Evolutionary conservation across 1,140 invertebrate species (phyloP), one percentile per base, ranked within the genome.

Genomic region (Pogonus chalceus): DNA sequence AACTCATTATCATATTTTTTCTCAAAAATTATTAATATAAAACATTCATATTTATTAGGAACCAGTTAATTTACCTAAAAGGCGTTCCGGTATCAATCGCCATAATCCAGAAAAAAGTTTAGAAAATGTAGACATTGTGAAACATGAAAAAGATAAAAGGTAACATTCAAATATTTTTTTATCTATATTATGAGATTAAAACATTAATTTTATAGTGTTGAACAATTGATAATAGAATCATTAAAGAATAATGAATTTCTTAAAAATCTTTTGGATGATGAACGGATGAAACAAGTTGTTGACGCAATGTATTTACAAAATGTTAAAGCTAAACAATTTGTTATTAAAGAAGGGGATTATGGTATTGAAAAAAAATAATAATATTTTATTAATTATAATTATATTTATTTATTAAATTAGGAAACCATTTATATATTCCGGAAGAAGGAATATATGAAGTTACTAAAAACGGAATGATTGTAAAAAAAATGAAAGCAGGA

Each of bases 211-310:
- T 81, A 80, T 60, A 72, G 76, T 23, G 85, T 31, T 31, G 26
- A 31, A 31, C 4, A 31, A 31, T 14, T 31, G 26, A 31, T 31
- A 7, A 14, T 4, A 7, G 37, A 43, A 12, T 9, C 87, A 0
- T 81, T 97, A 49, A 79, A 86, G 66, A 84, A 85, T 46, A 97
- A 97, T 68, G 90, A 95, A 66, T 96, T 97, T 70, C 78, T 97
- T 57, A 88, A 87, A 62, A 94, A 96, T 70, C 74, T 96, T 56
- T 78, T 80, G 80, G 90, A 95, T 59, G 79, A 84, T 12, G 82
- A 84, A 37, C 88, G 95, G 66, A 75, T 90, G 31, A 73, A 79
- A 35, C 84, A 86, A 60, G 85, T 96, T n/a, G 86, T 95, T 2
- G 88, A 92, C 63, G 92, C 89, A 14, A 96, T 96, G 92, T 88